Percentiles rank a stretch among this genome's conserved stretches.
phyloP scores from a whole-genome alignment of 2,113 vertebrate genomes.

The Ptychochromis oligacanthus region DNA sequence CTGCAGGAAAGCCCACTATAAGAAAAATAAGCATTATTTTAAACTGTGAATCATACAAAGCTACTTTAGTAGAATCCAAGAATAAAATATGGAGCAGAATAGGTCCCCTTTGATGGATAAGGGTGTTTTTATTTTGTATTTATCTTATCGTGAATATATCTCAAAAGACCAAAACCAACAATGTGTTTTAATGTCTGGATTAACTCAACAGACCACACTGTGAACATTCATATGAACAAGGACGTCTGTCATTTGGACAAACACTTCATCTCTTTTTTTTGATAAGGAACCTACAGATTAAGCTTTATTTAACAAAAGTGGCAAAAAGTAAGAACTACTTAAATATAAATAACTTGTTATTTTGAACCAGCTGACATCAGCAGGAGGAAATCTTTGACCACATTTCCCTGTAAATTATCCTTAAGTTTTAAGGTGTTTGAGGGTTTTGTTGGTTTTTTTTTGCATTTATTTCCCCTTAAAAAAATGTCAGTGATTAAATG shows the following conservation, averaged over 20 bases:
- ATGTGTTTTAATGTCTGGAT: background rate
- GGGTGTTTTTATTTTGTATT: background rate
- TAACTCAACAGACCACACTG: background rate
- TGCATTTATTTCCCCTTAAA: too few relatives aligned
- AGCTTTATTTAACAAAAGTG: too few relatives aligned
- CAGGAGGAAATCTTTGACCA: too few relatives aligned
- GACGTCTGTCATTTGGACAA: background rate
- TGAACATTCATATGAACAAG: background rate
- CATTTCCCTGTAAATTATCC: background rate
- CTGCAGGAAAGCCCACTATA: background rate
- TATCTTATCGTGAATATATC: background rate
- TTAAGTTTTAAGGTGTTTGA: background rate
- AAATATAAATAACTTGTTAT: too few relatives aligned
- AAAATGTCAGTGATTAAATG: too few relatives aligned
- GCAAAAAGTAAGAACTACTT: too few relatives aligned
- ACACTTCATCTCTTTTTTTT: background rate
- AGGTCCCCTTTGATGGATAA: background rate
- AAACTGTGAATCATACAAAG: background rate
- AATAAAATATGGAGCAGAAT: accelerated
- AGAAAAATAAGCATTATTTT: background rate
- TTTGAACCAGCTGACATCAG: too few relatives aligned
- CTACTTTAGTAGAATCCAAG: background rate
- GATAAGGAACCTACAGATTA: background rate
- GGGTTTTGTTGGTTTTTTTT: background rate
- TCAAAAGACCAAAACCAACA: background rate